Evolutionary conservation across 2,797 vertebrate genomes (phyloP).

Genomic region (Holocentrus rufus): DNA sequence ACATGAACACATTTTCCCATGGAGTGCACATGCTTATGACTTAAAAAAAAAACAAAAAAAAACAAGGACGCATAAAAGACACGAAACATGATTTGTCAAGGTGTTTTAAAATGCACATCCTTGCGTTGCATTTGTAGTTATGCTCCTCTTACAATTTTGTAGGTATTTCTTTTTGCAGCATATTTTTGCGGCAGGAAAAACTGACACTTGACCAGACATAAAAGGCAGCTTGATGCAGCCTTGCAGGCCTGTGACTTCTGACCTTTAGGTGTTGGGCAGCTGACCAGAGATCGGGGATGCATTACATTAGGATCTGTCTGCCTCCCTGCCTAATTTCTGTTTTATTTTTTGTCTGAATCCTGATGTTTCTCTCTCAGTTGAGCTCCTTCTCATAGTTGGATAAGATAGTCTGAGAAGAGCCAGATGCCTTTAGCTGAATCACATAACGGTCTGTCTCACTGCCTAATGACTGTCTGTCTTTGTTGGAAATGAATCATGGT

Average conservation of each 20-base stretch:
- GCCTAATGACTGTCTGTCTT: not conserved
- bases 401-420: not conserved
- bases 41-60: too few relatives aligned
- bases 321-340: not conserved
- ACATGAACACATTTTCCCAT: too few relatives aligned
- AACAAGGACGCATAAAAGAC: too few relatives aligned
- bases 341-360: not conserved
- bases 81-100: too few relatives aligned
- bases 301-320: not conserved
- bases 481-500: not conserved
- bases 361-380: not conserved
- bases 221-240: too few relatives aligned
- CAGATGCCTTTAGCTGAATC: not conserved
- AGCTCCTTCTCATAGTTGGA: not conserved
- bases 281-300: conserved; percentile 9
- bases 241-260: conserved; percentile 10
- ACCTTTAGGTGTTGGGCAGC: conserved; percentile 10
- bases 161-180: too few relatives aligned
- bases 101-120: too few relatives aligned
- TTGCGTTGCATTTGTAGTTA: too few relatives aligned
- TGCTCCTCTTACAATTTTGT: too few relatives aligned
- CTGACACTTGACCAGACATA: too few relatives aligned
- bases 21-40: too few relatives aligned
- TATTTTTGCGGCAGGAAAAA: too few relatives aligned
- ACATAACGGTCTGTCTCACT: not conserved